Conservation (phyloP, 1,140 invertebrate genomes). For the Lepidotrigona ventralis region DNA sequence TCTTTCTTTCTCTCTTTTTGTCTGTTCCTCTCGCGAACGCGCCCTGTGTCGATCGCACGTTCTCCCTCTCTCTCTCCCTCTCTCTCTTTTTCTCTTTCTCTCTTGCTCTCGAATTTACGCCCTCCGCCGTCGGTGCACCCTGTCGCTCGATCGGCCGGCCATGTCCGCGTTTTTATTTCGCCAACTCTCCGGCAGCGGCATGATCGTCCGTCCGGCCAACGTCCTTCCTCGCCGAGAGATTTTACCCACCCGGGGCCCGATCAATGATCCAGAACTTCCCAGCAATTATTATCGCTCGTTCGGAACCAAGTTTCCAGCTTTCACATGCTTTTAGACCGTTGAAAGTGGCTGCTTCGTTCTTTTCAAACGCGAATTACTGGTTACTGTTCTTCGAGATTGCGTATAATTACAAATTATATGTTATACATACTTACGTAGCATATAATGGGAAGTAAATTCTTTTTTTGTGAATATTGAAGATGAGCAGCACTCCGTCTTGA, state of each 20-base stretch:
- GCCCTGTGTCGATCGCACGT: too few species aligned
- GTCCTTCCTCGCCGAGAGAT: conserved; percentile 40
- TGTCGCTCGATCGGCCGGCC: conserved; percentile 53
- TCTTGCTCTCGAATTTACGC: conserved; percentile 41
- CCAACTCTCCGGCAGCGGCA: conserved; percentile 48
- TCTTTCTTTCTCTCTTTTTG: conserved; percentile 7
- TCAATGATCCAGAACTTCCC: background rate
- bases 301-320: background rate
- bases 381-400: background rate
- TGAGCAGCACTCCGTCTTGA: too few species aligned
- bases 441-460: background rate
- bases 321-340: background rate
- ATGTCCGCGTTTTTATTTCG: conserved; percentile 56
- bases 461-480: background rate
- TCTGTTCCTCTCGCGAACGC: conserved; percentile 3
- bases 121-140: conserved; percentile 33
- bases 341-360: too few species aligned
- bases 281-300: background rate
- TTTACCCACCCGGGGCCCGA: conserved; percentile 9
- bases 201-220: conserved; percentile 56
- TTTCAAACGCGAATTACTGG: too few species aligned
- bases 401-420: background rate
- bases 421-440: too few species aligned
- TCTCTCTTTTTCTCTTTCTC: conserved; percentile 46
- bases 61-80: conserved; percentile 41